Percentiles rank a stretch among this genome's conserved stretches.
These are phyloP conservation scores for Misgurnus anguillicaudatus DNA, from an alignment of 2,113 vertebrate genomes.

Conservation along the genomic window DNA sequence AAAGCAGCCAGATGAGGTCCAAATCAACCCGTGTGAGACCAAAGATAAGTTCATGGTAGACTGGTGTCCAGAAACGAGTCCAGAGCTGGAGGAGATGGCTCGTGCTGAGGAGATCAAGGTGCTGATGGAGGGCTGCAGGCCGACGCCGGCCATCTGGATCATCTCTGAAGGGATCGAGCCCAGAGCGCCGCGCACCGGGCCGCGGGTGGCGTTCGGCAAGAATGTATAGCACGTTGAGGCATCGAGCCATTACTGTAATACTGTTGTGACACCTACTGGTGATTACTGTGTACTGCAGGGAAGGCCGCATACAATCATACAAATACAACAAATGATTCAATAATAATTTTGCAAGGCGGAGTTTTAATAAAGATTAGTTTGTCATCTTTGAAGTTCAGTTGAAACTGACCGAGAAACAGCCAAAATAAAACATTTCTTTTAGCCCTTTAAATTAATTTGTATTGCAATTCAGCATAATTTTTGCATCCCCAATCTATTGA, in stretches of 20 bases:
- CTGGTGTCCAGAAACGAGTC: constrained; percentile 76
- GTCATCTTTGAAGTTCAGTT: too few species aligned
- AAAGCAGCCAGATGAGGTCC: constrained; percentile 78
- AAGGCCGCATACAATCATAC: too few species aligned
- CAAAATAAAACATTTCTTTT: too few species aligned
- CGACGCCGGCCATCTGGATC: constrained; percentile 70
- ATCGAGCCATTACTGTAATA: too few species aligned
- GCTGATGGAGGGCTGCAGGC: constrained; percentile 57
- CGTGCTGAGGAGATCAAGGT: constrained; percentile 63
- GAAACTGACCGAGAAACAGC: too few species aligned
- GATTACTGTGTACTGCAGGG: background rate
- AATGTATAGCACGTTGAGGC: constrained; percentile 40
- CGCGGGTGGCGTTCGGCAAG: constrained; percentile 70
- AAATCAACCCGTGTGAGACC: constrained; percentile 66
- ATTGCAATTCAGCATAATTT: too few species aligned
- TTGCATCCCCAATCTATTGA: too few species aligned
- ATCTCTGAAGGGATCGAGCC: constrained; percentile 69
- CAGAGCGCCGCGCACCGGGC: constrained; percentile 50
- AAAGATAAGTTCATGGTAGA: constrained; percentile 75
- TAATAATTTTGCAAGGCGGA: too few species aligned
- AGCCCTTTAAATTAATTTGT: too few species aligned
- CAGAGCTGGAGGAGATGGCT: constrained; percentile 71
- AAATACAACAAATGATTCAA: too few species aligned
- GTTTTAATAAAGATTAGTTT: too few species aligned
- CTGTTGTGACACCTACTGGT: background rate